Evolutionary conservation across 2,888 invertebrate species (phyloP).

Genomic region (Nymphalis polychloros): DNA sequence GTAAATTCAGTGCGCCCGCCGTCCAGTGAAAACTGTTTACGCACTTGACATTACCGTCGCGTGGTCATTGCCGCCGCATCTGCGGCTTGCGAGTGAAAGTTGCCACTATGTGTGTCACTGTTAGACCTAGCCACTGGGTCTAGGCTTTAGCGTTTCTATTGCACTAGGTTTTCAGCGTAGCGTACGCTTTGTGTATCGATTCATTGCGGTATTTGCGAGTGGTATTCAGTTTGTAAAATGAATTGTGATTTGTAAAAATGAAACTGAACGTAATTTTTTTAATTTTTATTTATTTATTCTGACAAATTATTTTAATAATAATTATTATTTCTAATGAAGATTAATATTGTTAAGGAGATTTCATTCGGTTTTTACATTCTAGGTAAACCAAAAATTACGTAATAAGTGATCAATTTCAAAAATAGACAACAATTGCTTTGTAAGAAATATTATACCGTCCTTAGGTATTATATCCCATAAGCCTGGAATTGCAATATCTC

Average conservation of each 20-base stretch:
- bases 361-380: too few relatives aligned
- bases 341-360: too few relatives aligned
- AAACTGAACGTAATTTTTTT: too few relatives aligned
- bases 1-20: conserved; percentile 1
- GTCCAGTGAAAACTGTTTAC: conserved; percentile 40
- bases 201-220: neutral
- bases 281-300: too few relatives aligned
- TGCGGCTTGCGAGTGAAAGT: conserved; percentile 40
- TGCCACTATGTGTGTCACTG: conserved; percentile 31
- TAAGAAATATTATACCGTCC: too few relatives aligned
- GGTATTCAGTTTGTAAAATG: neutral
- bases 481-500: too few relatives aligned
- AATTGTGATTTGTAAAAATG: neutral
- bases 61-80: conserved; percentile 64
- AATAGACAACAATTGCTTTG: too few relatives aligned
- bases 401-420: too few relatives aligned
- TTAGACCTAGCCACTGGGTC: conserved; percentile 35
- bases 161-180: conserved; percentile 18
- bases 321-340: too few relatives aligned
- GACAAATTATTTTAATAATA: too few relatives aligned
- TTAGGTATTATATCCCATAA: too few relatives aligned
- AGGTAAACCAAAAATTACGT: too few relatives aligned
- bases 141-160: conserved; percentile 30
- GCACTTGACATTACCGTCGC: conserved; percentile 67
- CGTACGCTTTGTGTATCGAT: conserved; percentile 1